phyloP scores from a whole-genome alignment of 2,113 vertebrate genomes.

The Mastomys natalensis region DNA sequence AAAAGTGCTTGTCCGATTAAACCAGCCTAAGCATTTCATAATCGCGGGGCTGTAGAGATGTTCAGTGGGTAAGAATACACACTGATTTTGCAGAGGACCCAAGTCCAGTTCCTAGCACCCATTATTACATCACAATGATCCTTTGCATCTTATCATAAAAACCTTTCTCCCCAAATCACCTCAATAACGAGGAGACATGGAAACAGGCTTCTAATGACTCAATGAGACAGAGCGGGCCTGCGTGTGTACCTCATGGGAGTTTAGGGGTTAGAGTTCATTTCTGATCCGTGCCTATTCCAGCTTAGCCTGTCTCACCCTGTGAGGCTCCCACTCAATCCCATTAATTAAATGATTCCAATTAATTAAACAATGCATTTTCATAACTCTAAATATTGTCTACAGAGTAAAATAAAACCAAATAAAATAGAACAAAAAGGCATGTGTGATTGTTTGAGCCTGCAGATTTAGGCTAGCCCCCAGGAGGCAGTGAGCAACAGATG shows the following conservation, averaged over 20 bases:
- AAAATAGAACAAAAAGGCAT: not conserved
- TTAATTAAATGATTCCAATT: constrained; percentile 64
- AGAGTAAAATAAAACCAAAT: constrained; percentile 37
- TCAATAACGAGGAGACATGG: constrained; percentile 42
- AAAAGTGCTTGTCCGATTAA: not conserved
- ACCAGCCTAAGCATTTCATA: not conserved
- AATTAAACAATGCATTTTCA: constrained; percentile 48
- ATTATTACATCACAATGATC: constrained; percentile 14
- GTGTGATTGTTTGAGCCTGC: constrained; percentile 38
- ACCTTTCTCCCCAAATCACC: constrained; percentile 67
- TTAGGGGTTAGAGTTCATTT: constrained; percentile 58
- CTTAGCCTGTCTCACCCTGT: not conserved
- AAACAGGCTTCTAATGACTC: constrained; percentile 48
- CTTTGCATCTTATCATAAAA: constrained; percentile 59
- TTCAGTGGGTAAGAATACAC: not conserved
- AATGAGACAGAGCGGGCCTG: constrained; percentile 13
- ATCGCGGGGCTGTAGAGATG: not conserved
- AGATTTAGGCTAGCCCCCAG: constrained; percentile 31
- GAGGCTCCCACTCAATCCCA: constrained; percentile 54
- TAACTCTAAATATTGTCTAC: constrained; percentile 33
- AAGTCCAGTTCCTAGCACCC: not conserved
- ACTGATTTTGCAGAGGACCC: not conserved
- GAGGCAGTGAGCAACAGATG: constrained; percentile 1
- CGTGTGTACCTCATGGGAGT: constrained; percentile 10
- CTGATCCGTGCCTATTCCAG: constrained; percentile 53